These are phyloP conservation scores for Gulo gulo DNA, from an alignment of 2,113 vertebrate species.

Conservation along the genomic window DNA sequence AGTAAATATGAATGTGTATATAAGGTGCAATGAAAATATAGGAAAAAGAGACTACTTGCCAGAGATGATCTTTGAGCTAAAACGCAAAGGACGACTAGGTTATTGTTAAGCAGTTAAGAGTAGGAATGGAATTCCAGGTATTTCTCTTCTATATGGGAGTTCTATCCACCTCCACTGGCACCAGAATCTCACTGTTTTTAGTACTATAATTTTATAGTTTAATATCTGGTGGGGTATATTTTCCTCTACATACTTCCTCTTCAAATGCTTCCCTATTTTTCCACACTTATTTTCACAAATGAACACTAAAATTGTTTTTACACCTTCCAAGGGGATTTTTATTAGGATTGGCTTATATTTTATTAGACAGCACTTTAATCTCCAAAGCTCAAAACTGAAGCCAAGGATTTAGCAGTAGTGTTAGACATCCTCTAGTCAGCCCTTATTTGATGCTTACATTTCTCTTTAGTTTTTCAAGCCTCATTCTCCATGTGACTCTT, in stretches of 20 bases:
- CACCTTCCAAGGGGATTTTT: neutral
- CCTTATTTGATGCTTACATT: neutral
- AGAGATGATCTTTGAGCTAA: neutral
- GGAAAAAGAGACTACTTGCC: neutral
- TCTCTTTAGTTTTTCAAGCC: neutral
- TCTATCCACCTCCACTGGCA: neutral
- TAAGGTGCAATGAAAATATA: neutral
- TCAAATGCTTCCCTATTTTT: neutral
- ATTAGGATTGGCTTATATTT: neutral
- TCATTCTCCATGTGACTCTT: neutral
- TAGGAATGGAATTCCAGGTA: neutral
- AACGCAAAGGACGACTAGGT: neutral
- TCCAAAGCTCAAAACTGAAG: conserved; percentile 6
- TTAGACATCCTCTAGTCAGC: neutral
- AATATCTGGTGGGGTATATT: neutral
- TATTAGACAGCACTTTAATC: neutral
- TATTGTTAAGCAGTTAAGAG: neutral
- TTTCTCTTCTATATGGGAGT: neutral
- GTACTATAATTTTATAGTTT: neutral
- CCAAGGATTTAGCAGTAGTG: neutral
- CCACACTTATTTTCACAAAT: neutral
- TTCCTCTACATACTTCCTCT: neutral
- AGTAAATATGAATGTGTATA: neutral
- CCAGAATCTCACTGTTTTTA: neutral
- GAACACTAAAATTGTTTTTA: neutral